Evolutionary conservation across 1,140 invertebrate genomes (phyloP).

Genomic region (Stegodyphus dumicola): DNA sequence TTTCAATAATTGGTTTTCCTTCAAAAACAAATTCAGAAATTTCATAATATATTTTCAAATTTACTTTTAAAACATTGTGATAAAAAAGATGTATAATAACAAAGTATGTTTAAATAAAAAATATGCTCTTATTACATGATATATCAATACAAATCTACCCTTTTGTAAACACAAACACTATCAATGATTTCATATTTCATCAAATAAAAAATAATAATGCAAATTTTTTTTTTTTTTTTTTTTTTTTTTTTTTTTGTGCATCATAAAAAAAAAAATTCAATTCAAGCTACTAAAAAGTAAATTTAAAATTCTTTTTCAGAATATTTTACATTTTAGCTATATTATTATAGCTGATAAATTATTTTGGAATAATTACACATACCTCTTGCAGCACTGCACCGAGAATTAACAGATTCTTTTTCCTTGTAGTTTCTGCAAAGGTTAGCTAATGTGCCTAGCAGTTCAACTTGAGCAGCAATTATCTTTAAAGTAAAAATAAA

Average conservation of each 20-base stretch:
- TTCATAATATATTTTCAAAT: no score
- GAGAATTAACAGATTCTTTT: conserved; percentile 58
- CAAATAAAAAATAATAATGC: neutral
- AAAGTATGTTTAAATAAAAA: no score
- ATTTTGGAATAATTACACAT: conserved; percentile 12
- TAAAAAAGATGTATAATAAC: no score
- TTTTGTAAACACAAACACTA: no score
- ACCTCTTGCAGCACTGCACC: conserved; percentile 71
- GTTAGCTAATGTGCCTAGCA: conserved; percentile 62
- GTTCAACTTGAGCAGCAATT: conserved; percentile 62
- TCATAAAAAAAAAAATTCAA: neutral
- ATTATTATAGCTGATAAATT: neutral
- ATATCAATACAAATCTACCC: no score
- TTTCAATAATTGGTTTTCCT: no score
- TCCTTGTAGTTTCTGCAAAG: conserved; percentile 59
- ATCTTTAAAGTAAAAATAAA: conserved; percentile 65
- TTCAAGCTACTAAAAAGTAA: neutral
- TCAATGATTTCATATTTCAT: neutral
- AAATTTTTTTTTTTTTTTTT: neutral
- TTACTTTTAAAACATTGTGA: no score
- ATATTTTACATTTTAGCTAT: neutral
- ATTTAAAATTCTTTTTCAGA: neutral
- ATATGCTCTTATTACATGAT: no score
- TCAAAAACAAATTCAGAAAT: no score
- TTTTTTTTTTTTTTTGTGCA: neutral